Percentiles rank a stretch among this genome's conserved stretches.
These are phyloP conservation scores for Anguilla anguilla DNA, from an alignment of 2,797 vertebrate genomes.

Conservation along the genomic window DNA sequence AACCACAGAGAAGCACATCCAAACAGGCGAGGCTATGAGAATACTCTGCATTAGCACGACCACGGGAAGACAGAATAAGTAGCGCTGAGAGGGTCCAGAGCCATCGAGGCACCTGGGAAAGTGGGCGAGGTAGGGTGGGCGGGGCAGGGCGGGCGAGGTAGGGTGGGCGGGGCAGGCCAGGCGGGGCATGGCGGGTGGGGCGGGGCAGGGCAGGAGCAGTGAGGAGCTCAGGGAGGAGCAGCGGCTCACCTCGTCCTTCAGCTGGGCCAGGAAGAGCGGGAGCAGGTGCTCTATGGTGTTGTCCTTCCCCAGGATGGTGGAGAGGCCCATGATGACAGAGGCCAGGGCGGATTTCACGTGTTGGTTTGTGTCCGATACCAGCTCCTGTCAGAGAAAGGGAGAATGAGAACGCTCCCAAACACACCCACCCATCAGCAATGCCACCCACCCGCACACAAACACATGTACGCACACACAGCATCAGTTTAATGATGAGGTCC, in stretches of 20 bases:
- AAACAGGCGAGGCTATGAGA: no score
- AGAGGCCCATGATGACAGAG: conserved; percentile 86
- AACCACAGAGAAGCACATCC: no score
- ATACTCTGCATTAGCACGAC: background rate
- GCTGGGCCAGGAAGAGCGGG: conserved; percentile 84
- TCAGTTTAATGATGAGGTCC: no score
- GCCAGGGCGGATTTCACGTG: conserved; percentile 86
- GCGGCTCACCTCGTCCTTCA: conserved; percentile 81
- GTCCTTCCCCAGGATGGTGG: conserved; percentile 85
- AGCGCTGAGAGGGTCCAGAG: background rate
- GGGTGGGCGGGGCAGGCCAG: no score
- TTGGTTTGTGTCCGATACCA: conserved; percentile 86
- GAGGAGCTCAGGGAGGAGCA: background rate
- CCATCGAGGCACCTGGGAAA: background rate
- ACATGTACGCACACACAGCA: no score
- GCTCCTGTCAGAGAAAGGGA: conserved; percentile 65
- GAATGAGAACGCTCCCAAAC: background rate
- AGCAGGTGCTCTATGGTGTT: conserved; percentile 86
- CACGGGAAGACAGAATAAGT: background rate
- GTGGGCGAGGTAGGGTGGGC: background rate
- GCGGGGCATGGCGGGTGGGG: no score
- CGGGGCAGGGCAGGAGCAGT: background rate
- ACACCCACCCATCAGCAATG: background rate
- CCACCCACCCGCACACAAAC: no score
- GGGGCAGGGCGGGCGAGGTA: no score